phyloP scores from a whole-genome alignment of 2,888 invertebrate species.

The Spatulosminthurus flaviceps region DNA sequence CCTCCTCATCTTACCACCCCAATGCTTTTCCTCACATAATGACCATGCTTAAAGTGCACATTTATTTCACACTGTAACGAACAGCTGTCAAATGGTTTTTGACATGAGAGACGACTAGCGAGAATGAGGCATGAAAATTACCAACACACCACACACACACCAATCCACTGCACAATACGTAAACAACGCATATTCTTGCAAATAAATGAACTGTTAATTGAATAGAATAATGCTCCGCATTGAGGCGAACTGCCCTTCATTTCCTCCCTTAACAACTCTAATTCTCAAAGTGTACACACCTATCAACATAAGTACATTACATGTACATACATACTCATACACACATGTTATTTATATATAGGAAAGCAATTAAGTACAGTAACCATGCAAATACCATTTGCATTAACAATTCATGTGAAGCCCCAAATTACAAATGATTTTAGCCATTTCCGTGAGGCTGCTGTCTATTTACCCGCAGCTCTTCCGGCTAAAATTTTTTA shows the following conservation, averaged over 20 bases:
- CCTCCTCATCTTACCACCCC: too few relatives aligned
- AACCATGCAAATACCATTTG: too few relatives aligned
- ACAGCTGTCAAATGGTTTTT: not conserved
- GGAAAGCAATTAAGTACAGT: too few relatives aligned
- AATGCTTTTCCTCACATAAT: too few relatives aligned
- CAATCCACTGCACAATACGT: too few relatives aligned
- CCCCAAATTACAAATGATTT: too few relatives aligned
- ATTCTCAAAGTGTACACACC: not conserved
- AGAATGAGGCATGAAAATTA: not conserved
- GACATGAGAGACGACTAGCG: not conserved
- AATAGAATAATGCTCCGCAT: not conserved
- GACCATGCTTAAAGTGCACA: not conserved
- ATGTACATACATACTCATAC: too few relatives aligned
- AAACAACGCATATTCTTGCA: not conserved
- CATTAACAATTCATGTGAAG: too few relatives aligned
- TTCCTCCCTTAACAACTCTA: not conserved
- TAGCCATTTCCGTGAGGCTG: too few relatives aligned
- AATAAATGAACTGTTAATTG: slow-evolving; percentile 26
- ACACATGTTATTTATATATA: too few relatives aligned
- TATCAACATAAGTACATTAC: slow-evolving; percentile 32
- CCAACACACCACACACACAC: not conserved
- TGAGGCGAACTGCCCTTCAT: not conserved
- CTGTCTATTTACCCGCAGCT: too few relatives aligned
- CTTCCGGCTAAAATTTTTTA: too few relatives aligned
- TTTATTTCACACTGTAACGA: not conserved